Conservation (phyloP, 2,797 vertebrate species). For the Taenioides sp. region DNA sequence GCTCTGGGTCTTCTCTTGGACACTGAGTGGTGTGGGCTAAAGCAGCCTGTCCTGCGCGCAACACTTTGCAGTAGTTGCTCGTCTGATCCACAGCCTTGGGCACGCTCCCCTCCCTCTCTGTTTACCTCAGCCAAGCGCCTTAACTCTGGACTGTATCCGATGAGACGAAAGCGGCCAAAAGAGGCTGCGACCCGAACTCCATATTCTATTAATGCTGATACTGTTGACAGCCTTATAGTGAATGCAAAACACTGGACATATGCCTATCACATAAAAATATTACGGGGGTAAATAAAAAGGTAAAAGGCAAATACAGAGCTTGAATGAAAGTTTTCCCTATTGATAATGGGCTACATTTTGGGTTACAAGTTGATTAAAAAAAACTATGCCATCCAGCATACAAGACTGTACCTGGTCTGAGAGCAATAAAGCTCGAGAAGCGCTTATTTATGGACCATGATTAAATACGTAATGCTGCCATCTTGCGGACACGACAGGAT, state of each 20-base stretch:
- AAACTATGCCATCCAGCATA: not conserved
- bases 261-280: not conserved
- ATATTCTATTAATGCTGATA: not conserved
- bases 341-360: not conserved
- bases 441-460: not conserved
- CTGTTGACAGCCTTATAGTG: not conserved
- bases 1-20: constrained; percentile 51
- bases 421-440: not conserved
- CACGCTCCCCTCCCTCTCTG: constrained; percentile 62
- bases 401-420: not conserved
- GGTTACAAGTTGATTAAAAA: not conserved
- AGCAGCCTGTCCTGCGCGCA: constrained; percentile 57
- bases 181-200: not conserved
- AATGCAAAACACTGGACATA: not conserved
- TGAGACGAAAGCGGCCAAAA: constrained; percentile 13
- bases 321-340: not conserved
- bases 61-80: constrained; percentile 63
- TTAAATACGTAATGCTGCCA: constrained; percentile 28
- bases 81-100: constrained; percentile 52
- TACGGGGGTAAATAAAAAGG: not conserved
- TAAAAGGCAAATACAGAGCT: too few species aligned
- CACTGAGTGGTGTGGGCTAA: constrained; percentile 54
- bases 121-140: constrained; percentile 55
- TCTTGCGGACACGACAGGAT: constrained; percentile 33
- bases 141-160: constrained; percentile 18